A percentile compares a stretch with the other conserved stretches of the same genome.
Conservation (phyloP, 2,113 vertebrate genomes). For the Bombycilla garrulus region DNA sequence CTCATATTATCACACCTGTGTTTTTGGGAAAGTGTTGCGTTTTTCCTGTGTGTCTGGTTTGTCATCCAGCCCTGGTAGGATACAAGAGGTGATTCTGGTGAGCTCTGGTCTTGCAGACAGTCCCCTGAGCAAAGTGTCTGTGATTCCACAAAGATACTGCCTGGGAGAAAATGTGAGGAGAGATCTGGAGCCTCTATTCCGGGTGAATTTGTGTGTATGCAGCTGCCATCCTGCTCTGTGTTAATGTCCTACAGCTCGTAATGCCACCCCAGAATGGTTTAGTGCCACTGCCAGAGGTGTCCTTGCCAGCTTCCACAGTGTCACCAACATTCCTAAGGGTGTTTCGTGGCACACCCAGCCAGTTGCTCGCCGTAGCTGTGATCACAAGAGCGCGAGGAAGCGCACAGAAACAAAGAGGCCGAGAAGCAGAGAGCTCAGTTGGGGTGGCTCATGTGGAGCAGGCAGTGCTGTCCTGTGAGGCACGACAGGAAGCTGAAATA, state of each 20-base stretch:
- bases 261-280: not conserved
- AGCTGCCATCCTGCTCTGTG: not conserved
- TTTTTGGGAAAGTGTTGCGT: not conserved
- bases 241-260: not conserved
- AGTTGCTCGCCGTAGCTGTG: not conserved
- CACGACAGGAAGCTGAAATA: not conserved
- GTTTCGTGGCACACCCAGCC: not conserved
- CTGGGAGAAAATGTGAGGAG: not conserved
- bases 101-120: not conserved
- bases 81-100: not conserved
- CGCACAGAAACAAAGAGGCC: not conserved
- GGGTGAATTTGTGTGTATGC: accelerated
- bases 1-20: not conserved
- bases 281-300: not conserved
- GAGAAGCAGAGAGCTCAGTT: not conserved
- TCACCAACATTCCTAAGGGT: not conserved
- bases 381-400: not conserved
- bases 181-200: not conserved
- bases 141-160: not conserved
- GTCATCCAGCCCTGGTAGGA: not conserved
- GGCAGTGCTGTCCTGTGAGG: not conserved
- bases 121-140: not conserved
- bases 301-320: accelerated
- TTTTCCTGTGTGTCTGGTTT: not conserved
- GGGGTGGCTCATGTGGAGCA: not conserved